Conservation (phyloP, 2,888 invertebrate genomes). For the Ochropleura leucogaster region DNA sequence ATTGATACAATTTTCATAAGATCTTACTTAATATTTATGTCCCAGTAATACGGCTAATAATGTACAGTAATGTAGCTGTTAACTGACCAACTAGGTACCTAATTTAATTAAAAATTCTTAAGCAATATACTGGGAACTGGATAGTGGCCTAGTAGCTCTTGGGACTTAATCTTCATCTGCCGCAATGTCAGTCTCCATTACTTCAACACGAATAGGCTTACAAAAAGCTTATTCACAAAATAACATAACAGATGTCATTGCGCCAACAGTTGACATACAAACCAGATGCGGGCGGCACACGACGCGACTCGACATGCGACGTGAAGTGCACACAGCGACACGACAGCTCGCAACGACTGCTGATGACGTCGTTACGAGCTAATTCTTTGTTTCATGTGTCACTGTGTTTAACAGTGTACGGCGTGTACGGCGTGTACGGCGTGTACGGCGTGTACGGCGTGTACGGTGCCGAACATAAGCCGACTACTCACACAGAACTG, state of each 20-base stretch:
- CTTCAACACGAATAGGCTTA: neutral
- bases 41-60: too few relatives aligned
- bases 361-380: constrained; percentile 24
- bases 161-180: too few relatives aligned
- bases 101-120: too few relatives aligned
- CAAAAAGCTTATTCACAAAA: constrained; percentile 21
- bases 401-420: constrained; percentile 7
- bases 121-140: too few relatives aligned
- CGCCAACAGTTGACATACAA: constrained; percentile 22
- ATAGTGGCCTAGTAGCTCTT: too few relatives aligned
- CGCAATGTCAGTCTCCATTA: neutral
- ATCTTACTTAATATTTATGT: too few relatives aligned
- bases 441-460: constrained; percentile 16
- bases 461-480: constrained; percentile 4
- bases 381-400: constrained; percentile 26
- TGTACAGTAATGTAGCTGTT: too few relatives aligned
- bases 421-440: constrained; percentile 14
- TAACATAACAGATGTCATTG: constrained; percentile 17
- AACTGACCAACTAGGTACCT: too few relatives aligned
- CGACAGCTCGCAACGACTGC: constrained; percentile 1
- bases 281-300: constrained; percentile 34
- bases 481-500: neutral
- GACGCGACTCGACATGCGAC: constrained; percentile 12
- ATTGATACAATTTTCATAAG: too few relatives aligned
- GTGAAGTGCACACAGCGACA: constrained; percentile 16